Conservation (phyloP, 2,888 invertebrate genomes). For the Pomacea canaliculata region DNA sequence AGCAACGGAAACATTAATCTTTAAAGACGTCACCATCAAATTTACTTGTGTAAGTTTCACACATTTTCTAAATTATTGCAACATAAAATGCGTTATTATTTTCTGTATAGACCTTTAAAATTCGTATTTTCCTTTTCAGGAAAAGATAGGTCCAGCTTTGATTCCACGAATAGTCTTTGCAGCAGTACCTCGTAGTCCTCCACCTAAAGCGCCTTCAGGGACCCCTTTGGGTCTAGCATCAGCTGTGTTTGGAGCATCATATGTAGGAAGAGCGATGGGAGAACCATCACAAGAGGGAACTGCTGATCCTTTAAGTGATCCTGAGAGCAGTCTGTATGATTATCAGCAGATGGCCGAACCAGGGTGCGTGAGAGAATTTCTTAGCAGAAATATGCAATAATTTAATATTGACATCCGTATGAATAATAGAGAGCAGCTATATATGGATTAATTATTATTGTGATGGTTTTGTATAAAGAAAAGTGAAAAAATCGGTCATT, state of each 20-base stretch:
- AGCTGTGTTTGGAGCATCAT: constrained; percentile 42
- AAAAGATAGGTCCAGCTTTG: constrained; percentile 52
- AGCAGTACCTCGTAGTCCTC: constrained; percentile 56
- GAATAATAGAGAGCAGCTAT: too few species aligned
- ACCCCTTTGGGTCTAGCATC: constrained; percentile 44
- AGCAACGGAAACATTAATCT: too few species aligned
- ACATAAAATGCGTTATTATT: too few species aligned
- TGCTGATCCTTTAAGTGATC: constrained; percentile 60
- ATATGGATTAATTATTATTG: too few species aligned
- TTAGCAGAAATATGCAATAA: too few species aligned
- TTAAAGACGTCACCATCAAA: not conserved
- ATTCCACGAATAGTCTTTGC: constrained; percentile 56
- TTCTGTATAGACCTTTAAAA: too few species aligned
- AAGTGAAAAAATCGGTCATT: too few species aligned
- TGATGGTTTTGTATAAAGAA: too few species aligned
- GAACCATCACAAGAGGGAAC: constrained; percentile 10
- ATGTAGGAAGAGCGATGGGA: constrained; percentile 25
- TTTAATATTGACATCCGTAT: too few species aligned
- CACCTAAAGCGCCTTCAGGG: constrained; percentile 42
- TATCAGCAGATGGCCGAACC: constrained; percentile 62
- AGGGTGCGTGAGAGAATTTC: constrained; percentile 41
- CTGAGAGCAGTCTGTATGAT: constrained; percentile 65
- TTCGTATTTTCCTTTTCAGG: constrained; percentile 6
- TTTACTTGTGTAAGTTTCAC: too few species aligned
- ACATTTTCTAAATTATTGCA: too few species aligned